Evolutionary conservation across 2,888 invertebrate species (phyloP).

Genomic region (Ashinkailepas kermadecensis): DNA sequence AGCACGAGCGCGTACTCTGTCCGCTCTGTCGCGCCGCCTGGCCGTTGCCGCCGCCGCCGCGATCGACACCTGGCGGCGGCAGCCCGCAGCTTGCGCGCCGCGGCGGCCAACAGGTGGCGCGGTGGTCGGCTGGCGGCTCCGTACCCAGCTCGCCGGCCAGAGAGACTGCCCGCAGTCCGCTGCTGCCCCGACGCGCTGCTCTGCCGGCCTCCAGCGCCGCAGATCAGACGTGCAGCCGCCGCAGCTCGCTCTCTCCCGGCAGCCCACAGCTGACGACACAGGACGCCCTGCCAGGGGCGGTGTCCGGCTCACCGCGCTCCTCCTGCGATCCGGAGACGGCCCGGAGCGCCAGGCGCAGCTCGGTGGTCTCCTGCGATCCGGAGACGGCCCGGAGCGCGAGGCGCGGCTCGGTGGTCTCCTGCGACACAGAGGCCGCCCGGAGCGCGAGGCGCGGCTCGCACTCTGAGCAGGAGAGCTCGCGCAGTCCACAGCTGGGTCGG

Average conservation of each 20-base stretch:
- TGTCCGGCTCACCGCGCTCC: neutral
- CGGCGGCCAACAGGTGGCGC: neutral
- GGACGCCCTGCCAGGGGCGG: no score
- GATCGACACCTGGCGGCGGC: neutral
- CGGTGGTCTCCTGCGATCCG: neutral
- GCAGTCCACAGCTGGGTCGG: neutral
- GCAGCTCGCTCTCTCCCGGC: neutral
- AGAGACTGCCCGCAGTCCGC: neutral
- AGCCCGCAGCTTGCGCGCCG: neutral
- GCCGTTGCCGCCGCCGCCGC: conserved; percentile 33
- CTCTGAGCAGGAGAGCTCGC: neutral
- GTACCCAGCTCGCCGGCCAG: neutral
- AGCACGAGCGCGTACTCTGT: conserved; percentile 42
- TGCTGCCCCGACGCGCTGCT: neutral
- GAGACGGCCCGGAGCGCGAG: neutral
- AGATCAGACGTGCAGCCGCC: neutral
- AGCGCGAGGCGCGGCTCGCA: neutral
- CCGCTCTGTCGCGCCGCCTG: conserved; percentile 44
- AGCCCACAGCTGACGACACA: neutral
- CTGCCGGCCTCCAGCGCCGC: no score
- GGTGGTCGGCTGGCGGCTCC: neutral
- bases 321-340: neutral
- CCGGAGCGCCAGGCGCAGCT: neutral
- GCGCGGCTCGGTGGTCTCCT: neutral
- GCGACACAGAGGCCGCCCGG: neutral